Conservation (phyloP, 2,113 vertebrate genomes). For the Cottus gobio region DNA sequence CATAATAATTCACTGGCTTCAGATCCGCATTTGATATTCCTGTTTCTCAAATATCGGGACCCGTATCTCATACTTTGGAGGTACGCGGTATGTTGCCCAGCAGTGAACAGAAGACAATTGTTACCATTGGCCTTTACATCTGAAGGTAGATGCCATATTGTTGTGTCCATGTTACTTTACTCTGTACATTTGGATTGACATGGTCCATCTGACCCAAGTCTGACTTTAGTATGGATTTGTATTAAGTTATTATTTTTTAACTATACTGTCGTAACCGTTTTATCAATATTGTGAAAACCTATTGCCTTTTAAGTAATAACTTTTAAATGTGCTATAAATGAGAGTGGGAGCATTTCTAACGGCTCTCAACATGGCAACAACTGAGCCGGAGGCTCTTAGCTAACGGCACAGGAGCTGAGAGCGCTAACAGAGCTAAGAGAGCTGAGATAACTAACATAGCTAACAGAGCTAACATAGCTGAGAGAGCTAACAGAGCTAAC, state of each 20-base stretch:
- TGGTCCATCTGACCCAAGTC: neutral
- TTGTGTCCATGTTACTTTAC: slow-evolving; percentile 31
- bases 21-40: slow-evolving; percentile 95
- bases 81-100: slow-evolving; percentile 85
- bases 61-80: slow-evolving; percentile 87
- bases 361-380: neutral
- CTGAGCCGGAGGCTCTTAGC: neutral
- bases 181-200: neutral
- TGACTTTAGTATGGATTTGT: neutral
- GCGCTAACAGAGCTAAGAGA: no score
- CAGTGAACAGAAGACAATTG: slow-evolving; percentile 89
- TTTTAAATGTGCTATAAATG: neutral
- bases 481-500: no score
- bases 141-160: neutral
- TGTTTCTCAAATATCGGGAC: slow-evolving; percentile 92
- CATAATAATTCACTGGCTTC: slow-evolving; percentile 95
- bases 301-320: neutral
- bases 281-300: neutral
- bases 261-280: neutral
- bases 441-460: no score
- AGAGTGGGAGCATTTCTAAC: neutral
- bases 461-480: no score
- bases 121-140: slow-evolving; percentile 71
- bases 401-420: neutral
- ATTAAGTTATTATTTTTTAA: neutral